phyloP scores from a whole-genome alignment of 2,888 invertebrate species.

The Platynereis dumerilii region DNA sequence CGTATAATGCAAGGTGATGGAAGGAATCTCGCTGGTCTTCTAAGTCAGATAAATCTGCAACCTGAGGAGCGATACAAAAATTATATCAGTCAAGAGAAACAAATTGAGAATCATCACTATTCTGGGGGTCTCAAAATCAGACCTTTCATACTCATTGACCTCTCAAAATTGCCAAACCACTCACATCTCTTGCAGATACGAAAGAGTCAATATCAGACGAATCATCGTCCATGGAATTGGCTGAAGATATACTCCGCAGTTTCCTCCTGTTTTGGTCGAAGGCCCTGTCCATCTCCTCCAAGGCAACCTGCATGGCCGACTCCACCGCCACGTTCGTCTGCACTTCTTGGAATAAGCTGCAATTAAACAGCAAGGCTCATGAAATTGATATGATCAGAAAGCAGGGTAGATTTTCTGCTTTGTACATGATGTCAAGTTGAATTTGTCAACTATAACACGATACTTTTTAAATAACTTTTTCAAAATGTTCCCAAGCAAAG shows the following conservation, averaged over 20 bases:
- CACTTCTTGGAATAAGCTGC: constrained; percentile 18
- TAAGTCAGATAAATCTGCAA: constrained; percentile 72
- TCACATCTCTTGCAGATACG: constrained; percentile 87
- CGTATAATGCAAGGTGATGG: constrained; percentile 76
- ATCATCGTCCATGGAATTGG: constrained; percentile 42
- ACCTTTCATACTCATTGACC: too few species aligned
- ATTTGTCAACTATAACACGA: too few species aligned
- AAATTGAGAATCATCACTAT: background rate
- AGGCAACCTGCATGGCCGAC: constrained; percentile 16
- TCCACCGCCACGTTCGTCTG: constrained; percentile 19
- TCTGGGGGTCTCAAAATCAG: background rate
- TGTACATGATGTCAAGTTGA: too few species aligned
- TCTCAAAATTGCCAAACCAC: too few species aligned
- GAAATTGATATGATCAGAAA: constrained; percentile 8
- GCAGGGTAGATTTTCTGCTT: too few species aligned
- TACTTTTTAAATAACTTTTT: too few species aligned
- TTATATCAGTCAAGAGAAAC: background rate
- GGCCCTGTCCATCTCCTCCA: constrained; percentile 37
- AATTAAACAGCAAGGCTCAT: constrained; percentile 13
- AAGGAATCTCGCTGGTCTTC: constrained; percentile 76
- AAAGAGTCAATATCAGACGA: constrained; percentile 77
- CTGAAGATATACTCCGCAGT: background rate
- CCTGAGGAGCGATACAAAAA: constrained; percentile 62
- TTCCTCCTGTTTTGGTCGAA: constrained; percentile 30
- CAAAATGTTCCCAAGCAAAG: too few species aligned